Conservation (phyloP, 2,888 invertebrate species). For the Microctonus aethiopoides region DNA sequence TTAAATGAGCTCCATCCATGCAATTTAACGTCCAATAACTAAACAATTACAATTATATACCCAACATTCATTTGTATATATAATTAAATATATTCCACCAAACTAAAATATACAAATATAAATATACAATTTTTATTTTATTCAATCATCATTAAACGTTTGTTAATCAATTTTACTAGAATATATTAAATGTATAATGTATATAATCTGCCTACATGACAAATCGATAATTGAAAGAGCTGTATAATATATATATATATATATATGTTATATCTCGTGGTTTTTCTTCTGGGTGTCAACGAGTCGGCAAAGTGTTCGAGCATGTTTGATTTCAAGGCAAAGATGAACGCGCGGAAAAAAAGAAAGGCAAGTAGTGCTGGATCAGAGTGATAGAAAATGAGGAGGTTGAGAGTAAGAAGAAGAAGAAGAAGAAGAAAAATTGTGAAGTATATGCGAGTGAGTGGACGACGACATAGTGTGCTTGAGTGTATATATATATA, state of each 20-base stretch:
- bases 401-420: constrained; percentile 22
- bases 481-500: constrained; percentile 40
- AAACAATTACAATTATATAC: neutral
- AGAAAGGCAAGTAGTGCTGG: neutral
- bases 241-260: too few relatives aligned
- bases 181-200: too few relatives aligned
- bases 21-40: constrained; percentile 4
- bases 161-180: neutral
- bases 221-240: neutral
- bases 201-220: neutral
- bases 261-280: too few relatives aligned
- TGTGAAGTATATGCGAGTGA: constrained; percentile 23
- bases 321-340: constrained; percentile 21
- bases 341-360: constrained; percentile 19
- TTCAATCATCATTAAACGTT: neutral
- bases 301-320: constrained; percentile 4
- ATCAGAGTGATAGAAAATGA: neutral
- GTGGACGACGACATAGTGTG: constrained; percentile 35
- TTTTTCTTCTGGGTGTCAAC: constrained; percentile 6
- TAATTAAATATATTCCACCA: neutral
- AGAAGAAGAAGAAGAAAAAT: constrained; percentile 26
- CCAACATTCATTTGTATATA: neutral
- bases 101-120: too few relatives aligned
- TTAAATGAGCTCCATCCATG: constrained; percentile 6
- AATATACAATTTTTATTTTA: too few relatives aligned